Conservation (phyloP, 2,888 invertebrate genomes). For the Amorpha juglandis region DNA sequence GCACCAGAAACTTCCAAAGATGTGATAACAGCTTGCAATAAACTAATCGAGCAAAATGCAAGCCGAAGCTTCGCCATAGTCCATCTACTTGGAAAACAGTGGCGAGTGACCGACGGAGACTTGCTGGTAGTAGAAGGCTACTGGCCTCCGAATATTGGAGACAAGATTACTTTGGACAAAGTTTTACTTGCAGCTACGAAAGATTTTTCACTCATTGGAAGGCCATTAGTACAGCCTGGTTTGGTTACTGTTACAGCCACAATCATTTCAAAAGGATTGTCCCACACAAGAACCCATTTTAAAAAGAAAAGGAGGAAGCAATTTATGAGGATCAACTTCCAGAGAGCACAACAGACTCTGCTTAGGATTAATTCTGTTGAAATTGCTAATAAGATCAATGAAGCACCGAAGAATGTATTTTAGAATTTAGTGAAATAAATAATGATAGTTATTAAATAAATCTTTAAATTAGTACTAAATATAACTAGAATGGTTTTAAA, state of each 20-base stretch:
- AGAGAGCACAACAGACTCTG: slow-evolving; percentile 88
- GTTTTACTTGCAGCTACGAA: slow-evolving; percentile 90
- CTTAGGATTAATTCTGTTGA: slow-evolving; percentile 90
- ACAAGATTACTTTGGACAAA: slow-evolving; percentile 92
- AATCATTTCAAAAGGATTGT: slow-evolving; percentile 92
- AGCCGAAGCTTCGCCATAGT: slow-evolving; percentile 92
- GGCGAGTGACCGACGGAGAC: slow-evolving; percentile 93
- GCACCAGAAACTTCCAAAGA: slow-evolving; percentile 67
- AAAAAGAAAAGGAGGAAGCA: slow-evolving; percentile 91
- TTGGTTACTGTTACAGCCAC: slow-evolving; percentile 91
- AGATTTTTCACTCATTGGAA: slow-evolving; percentile 92
- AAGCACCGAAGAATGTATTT: slow-evolving; percentile 65
- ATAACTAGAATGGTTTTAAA: no score
- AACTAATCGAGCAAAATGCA: slow-evolving; percentile 81
- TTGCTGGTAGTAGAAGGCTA: slow-evolving; percentile 91
- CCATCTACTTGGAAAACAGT: slow-evolving; percentile 92
- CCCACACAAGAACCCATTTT: slow-evolving; percentile 91
- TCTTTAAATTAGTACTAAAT: background rate
- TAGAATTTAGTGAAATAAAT: slow-evolving; percentile 35
- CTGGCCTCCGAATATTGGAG: slow-evolving; percentile 93
- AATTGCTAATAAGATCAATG: slow-evolving; percentile 83
- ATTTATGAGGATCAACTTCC: slow-evolving; percentile 89
- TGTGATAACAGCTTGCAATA: slow-evolving; percentile 86
- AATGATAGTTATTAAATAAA: slow-evolving; percentile 4
- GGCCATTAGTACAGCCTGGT: slow-evolving; percentile 90